A percentile compares a stretch with the other conserved stretches of the same genome.
Conservation (phyloP, 1,140 invertebrate genomes). For the Heliconius eleuchia region DNA sequence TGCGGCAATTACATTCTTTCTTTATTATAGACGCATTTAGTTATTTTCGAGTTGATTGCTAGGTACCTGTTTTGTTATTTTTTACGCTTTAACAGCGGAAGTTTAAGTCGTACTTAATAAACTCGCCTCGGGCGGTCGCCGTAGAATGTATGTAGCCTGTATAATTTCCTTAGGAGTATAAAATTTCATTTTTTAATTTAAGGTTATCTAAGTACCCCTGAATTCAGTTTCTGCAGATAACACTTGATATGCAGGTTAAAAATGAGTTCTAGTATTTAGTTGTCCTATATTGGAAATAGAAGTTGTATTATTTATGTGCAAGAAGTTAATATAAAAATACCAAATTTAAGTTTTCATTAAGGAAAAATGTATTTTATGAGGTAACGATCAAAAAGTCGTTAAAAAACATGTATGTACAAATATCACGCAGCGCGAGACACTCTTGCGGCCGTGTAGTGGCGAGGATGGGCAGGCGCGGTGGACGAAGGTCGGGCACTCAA, state of each 20-base stretch:
- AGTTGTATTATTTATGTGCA: neutral
- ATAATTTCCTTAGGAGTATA: slow-evolving; percentile 16
- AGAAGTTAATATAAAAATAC: neutral
- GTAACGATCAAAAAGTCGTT: slow-evolving; percentile 10
- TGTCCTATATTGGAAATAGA: neutral
- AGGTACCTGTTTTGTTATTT: slow-evolving; percentile 51
- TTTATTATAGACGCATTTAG: slow-evolving; percentile 46
- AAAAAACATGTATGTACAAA: neutral
- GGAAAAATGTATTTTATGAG: neutral
- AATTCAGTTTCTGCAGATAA: neutral
- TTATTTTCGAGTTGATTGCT: slow-evolving; percentile 23
- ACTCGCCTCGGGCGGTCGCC: slow-evolving; percentile 16
- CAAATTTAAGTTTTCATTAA: neutral
- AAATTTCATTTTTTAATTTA: slow-evolving; percentile 1
- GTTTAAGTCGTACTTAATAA: slow-evolving; percentile 35
- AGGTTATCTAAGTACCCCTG: neutral
- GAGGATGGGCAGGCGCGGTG: slow-evolving; percentile 31
- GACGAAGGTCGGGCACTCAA: slow-evolving; percentile 48
- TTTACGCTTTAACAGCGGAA: slow-evolving; percentile 49
- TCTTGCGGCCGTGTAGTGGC: neutral
- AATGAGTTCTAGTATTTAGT: neutral
- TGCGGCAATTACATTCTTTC: slow-evolving; percentile 48
- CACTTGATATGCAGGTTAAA: neutral
- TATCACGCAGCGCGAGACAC: neutral
- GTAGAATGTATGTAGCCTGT: slow-evolving; percentile 24